Conservation (phyloP, 1,140 invertebrate genomes). For the Drosophila pruinosa region DNA sequence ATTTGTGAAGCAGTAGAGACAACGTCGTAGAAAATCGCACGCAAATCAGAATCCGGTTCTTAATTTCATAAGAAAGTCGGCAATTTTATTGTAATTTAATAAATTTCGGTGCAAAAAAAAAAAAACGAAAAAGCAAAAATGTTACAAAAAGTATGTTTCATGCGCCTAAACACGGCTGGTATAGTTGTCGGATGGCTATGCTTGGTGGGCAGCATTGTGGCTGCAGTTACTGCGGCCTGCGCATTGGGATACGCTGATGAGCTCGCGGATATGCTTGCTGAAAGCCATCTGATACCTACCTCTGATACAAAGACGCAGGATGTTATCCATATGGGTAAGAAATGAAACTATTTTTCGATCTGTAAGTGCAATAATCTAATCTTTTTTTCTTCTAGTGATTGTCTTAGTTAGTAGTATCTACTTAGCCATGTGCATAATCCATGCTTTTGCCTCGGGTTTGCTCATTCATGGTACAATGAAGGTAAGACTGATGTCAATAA, state of each 20-base stretch:
- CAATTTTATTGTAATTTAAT: too few relatives aligned
- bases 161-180: slow-evolving; percentile 60
- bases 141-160: slow-evolving; percentile 37
- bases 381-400: background rate
- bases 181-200: slow-evolving; percentile 63
- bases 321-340: background rate
- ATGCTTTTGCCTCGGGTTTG: slow-evolving; percentile 52
- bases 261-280: background rate
- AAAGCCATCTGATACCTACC: too few relatives aligned
- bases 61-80: too few relatives aligned
- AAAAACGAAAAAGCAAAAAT: too few relatives aligned
- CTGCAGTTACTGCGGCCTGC: background rate
- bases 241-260: too few relatives aligned
- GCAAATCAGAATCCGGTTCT: too few relatives aligned
- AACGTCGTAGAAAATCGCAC: too few relatives aligned
- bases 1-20: too few relatives aligned
- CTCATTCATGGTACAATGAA: slow-evolving; percentile 57
- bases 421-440: slow-evolving; percentile 22
- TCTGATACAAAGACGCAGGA: background rate
- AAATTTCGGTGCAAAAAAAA: background rate
- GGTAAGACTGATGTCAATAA: slow-evolving; percentile 26
- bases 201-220: slow-evolving; percentile 4
- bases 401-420: background rate
- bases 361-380: background rate
- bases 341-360: background rate